Evolutionary conservation across 2,888 invertebrate species (phyloP).

Genomic region (Protophormia terraenovae): DNA sequence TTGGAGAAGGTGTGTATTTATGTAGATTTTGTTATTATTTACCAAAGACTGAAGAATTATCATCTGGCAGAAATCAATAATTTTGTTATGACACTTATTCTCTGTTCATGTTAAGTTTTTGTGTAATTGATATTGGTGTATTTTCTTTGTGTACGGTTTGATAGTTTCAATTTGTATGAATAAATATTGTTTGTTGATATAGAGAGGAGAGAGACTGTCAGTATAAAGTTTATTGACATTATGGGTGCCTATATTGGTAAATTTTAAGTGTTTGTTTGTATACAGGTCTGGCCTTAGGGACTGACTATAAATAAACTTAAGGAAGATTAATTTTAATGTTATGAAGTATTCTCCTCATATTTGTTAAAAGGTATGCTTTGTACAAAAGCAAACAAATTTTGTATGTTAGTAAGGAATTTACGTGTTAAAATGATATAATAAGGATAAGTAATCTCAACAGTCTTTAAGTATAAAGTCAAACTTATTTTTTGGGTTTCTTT

Average conservation of each 20-base stretch:
- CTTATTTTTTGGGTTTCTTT: not conserved
- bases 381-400: not conserved
- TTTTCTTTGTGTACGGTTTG: not conserved
- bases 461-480: not conserved
- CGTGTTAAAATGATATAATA: not conserved
- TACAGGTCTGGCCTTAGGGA: not conserved
- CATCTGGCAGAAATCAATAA: not conserved
- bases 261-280: not conserved
- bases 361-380: not conserved
- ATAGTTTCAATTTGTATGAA: not conserved
- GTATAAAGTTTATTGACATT: slow-evolving; percentile 15
- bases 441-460: not conserved
- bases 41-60: not conserved
- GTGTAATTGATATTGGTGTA: slow-evolving; percentile 19
- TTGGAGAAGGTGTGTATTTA: too few species aligned
- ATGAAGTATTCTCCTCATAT: not conserved
- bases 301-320: not conserved
- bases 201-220: not conserved
- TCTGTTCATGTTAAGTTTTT: not conserved
- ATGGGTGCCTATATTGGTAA: not conserved
- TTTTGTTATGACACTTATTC: slow-evolving; percentile 28
- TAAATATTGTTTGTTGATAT: not conserved
- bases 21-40: not conserved
- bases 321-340: not conserved
- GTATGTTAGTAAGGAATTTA: not conserved